Percentiles rank a stretch among this genome's conserved stretches.
phyloP scores from a whole-genome alignment of 2,888 invertebrate species.

The Zelleria hepariella region DNA sequence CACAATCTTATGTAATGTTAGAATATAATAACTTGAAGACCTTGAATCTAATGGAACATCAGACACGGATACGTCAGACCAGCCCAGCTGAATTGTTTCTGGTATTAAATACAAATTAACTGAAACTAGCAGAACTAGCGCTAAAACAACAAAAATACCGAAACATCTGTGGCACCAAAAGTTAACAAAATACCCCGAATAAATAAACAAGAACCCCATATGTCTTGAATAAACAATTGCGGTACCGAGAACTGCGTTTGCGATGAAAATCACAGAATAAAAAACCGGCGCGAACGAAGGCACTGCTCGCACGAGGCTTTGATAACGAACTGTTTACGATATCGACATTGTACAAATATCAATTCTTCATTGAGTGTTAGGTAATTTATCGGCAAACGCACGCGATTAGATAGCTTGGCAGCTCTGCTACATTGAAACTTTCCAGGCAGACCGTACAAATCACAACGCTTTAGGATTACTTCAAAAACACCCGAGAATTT shows the following conservation, averaged over 20 bases:
- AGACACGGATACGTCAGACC: background rate
- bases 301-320: background rate
- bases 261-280: background rate
- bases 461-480: background rate
- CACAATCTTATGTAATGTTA: background rate
- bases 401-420: background rate
- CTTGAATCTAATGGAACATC: background rate
- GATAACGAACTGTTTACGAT: conserved; percentile 3
- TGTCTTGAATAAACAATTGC: background rate
- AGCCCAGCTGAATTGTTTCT: background rate
- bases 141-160: background rate
- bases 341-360: background rate
- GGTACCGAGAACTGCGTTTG: background rate
- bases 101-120: background rate
- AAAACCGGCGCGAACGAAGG: background rate
- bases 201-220: background rate
- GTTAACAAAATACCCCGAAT: background rate
- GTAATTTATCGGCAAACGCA: background rate
- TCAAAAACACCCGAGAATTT: background rate
- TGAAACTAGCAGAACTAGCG: background rate
- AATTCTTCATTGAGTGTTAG: background rate
- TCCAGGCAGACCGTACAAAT: background rate
- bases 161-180: background rate
- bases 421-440: background rate
- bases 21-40: background rate